Percentiles rank a stretch among this genome's conserved stretches.
Conservation (phyloP, 2,888 invertebrate species). For the Oxytorus armatus region DNA sequence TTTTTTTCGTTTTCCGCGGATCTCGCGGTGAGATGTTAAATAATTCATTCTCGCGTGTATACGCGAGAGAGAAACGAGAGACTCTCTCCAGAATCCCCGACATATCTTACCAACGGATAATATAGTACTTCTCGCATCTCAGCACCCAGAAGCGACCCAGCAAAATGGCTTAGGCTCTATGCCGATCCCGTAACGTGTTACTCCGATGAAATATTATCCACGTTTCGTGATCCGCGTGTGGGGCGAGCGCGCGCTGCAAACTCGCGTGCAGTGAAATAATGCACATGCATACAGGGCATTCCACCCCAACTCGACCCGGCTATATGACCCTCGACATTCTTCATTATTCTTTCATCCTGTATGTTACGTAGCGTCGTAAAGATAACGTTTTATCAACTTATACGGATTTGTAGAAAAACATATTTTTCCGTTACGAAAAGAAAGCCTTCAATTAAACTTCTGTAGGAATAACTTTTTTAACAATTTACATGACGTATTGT, state of each 20-base stretch:
- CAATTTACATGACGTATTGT: too few relatives aligned
- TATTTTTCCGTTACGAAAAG: too few relatives aligned
- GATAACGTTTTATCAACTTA: too few relatives aligned
- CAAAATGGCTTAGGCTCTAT: slow-evolving; percentile 31
- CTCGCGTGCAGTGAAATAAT: slow-evolving; percentile 39
- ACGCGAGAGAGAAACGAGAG: slow-evolving; percentile 5
- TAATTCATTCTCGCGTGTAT: slow-evolving; percentile 45
- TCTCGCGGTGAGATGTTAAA: slow-evolving; percentile 27
- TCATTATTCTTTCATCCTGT: too few relatives aligned
- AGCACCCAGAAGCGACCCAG: slow-evolving; percentile 42
- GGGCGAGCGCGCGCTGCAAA: slow-evolving; percentile 12
- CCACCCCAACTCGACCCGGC: slow-evolving; percentile 2
- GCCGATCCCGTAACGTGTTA: slow-evolving; percentile 65
- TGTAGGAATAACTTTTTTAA: too few relatives aligned
- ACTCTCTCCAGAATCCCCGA: slow-evolving; percentile 28
- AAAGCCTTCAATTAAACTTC: too few relatives aligned
- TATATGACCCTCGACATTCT: too few relatives aligned
- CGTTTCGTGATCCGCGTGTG: slow-evolving; percentile 47
- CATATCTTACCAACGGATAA: slow-evolving; percentile 46
- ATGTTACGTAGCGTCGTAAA: too few relatives aligned
- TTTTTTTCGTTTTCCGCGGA: too few relatives aligned
- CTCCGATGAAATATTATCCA: slow-evolving; percentile 61
- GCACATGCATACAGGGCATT: not conserved
- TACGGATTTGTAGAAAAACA: too few relatives aligned
- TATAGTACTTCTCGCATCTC: slow-evolving; percentile 30